Conservation (phyloP, 1,140 invertebrate species). For the Augochlora pura region DNA sequence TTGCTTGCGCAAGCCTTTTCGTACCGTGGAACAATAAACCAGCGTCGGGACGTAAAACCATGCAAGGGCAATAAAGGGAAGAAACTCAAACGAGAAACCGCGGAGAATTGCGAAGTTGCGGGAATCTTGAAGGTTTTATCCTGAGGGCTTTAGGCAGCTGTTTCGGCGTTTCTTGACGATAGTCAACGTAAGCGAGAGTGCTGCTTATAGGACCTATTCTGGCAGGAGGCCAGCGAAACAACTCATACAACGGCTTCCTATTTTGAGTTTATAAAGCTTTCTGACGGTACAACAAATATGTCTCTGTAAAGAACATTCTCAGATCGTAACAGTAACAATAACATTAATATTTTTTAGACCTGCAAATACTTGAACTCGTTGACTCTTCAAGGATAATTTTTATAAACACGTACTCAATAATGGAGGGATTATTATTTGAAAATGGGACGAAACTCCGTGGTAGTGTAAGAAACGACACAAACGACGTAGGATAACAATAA, state of each 20-base stretch:
- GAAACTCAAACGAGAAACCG: conserved; percentile 6
- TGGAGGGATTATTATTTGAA: too few species aligned
- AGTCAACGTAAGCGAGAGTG: conserved; percentile 34
- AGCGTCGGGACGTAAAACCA: conserved; percentile 35
- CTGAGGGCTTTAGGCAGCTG: conserved; percentile 50
- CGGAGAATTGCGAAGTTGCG: conserved; percentile 45
- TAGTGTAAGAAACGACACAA: too few species aligned
- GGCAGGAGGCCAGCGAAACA: conserved; percentile 4
- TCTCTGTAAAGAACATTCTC: not conserved
- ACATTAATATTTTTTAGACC: not conserved
- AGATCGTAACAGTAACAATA: not conserved
- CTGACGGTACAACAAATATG: not conserved
- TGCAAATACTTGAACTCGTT: not conserved
- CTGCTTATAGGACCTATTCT: conserved; percentile 45
- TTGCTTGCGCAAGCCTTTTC: conserved; percentile 16
- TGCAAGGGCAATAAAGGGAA: conserved; percentile 48
- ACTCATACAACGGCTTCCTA: not conserved
- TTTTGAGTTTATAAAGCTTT: not conserved
- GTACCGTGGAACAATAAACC: conserved; percentile 27
- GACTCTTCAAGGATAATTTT: too few species aligned
- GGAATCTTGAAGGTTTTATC: conserved; percentile 54
- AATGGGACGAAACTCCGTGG: too few species aligned
- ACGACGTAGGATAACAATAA: too few species aligned
- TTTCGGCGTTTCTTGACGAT: conserved; percentile 44
- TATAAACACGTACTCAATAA: too few species aligned